Conservation (phyloP, 2,888 invertebrate species). For the Torymus texanus region DNA sequence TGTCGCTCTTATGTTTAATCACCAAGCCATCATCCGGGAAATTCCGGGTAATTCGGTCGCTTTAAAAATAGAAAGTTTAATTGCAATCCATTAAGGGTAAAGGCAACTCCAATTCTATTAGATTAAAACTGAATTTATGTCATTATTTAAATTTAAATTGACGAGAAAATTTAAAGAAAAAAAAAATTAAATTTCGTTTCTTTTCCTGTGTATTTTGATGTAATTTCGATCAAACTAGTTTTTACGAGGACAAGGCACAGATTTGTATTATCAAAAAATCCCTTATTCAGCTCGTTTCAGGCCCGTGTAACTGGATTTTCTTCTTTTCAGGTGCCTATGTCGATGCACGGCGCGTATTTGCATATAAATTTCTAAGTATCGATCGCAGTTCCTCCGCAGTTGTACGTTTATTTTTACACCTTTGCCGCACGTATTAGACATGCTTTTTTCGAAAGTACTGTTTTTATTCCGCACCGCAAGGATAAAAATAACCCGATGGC, state of each 20-base stretch:
- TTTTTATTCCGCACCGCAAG: neutral
- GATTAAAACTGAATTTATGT: no score
- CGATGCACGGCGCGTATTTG: constrained; percentile 5
- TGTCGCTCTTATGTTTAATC: neutral
- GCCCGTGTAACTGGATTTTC: constrained; percentile 5
- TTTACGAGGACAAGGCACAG: neutral
- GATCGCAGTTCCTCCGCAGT: constrained; percentile 8
- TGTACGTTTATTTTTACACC: constrained; percentile 19
- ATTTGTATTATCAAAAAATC: constrained; percentile 24
- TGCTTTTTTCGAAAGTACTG: constrained; percentile 15
- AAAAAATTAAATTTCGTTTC: no score
- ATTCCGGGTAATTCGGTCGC: neutral
- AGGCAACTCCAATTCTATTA: no score
- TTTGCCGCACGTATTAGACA: neutral
- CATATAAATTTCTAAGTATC: constrained; percentile 30
- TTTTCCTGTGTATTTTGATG: no score
- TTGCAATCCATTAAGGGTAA: neutral
- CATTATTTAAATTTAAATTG: no score
- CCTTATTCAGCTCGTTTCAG: neutral
- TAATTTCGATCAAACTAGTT: no score
- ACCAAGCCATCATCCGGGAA: neutral
- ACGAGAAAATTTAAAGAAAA: no score
- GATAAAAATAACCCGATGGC: neutral
- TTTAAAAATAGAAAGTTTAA: constrained; percentile 17
- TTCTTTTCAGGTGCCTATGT: neutral